A percentile compares a stretch with the other conserved stretches of the same genome.
Evolutionary conservation across 2,113 vertebrate genomes (phyloP).

Genomic region (Daboia siamensis): DNA sequence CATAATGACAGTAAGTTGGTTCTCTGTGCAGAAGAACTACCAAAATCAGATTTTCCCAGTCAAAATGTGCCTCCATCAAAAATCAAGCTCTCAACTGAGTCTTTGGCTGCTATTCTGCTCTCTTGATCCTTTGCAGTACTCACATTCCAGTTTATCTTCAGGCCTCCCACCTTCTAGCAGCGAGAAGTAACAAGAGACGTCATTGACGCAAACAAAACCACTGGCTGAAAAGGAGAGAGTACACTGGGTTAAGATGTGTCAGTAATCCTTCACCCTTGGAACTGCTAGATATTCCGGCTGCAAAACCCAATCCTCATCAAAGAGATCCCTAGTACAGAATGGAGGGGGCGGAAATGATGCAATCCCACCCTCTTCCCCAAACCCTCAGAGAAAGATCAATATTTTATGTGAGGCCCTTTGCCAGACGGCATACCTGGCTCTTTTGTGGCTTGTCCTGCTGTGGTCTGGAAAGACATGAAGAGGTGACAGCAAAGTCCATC

Average conservation of each 20-base stretch:
- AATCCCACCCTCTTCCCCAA: neutral
- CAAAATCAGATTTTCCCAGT: neutral
- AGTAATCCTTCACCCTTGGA: neutral
- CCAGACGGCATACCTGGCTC: neutral
- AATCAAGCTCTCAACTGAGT: neutral
- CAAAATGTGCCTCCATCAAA: neutral
- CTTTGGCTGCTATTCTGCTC: neutral
- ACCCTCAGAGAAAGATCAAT: neutral
- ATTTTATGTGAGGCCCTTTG: neutral
- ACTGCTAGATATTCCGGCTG: neutral
- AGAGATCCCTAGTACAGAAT: neutral
- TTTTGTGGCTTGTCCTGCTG: constrained; percentile 51
- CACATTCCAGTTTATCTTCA: constrained; percentile 87
- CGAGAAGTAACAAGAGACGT: constrained; percentile 89
- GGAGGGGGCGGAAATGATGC: neutral
- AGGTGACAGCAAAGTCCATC: constrained; percentile 76
- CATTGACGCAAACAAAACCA: constrained; percentile 80
- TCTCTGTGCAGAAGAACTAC: neutral
- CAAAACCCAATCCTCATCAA: neutral
- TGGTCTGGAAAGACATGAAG: constrained; percentile 82
- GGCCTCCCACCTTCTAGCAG: constrained; percentile 85
- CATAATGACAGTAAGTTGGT: neutral
- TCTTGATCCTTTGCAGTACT: constrained; percentile 55
- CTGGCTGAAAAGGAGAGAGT: constrained; percentile 33
- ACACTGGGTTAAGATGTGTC: neutral